These are phyloP conservation scores for Ladona fulva DNA, from an alignment of 1,140 invertebrate genomes.

Conservation along the genomic window DNA sequence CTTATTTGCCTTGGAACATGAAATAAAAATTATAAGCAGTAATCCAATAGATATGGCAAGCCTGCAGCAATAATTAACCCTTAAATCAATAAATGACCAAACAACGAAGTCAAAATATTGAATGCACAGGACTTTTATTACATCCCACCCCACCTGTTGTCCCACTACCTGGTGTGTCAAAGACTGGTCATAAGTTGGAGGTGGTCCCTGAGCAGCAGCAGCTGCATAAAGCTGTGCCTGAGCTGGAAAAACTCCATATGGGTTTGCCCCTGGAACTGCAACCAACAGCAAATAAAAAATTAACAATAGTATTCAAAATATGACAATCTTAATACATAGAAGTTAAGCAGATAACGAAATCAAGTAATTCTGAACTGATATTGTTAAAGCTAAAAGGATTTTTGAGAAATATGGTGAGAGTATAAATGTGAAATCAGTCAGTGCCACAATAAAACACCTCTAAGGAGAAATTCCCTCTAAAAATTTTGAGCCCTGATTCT, in stretches of 20 bases:
- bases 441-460: no score
- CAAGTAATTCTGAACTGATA: no score
- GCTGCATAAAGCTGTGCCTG: slow-evolving; percentile 41
- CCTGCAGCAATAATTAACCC: not conserved
- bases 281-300: no score
- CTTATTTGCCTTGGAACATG: no score
- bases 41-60: not conserved
- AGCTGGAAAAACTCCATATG: slow-evolving; percentile 49
- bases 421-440: no score
- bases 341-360: no score
- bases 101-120: slow-evolving; percentile 9
- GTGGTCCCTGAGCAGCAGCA: slow-evolving; percentile 40
- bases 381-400: no score
- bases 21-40: no score
- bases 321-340: no score
- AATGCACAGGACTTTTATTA: slow-evolving; percentile 14
- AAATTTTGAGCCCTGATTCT: no score
- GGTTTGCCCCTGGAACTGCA: slow-evolving; percentile 50
- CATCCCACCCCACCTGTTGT: slow-evolving; percentile 35
- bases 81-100: not conserved
- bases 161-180: slow-evolving; percentile 48
- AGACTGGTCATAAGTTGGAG: slow-evolving; percentile 54
- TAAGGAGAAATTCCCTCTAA: no score
- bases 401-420: no score
- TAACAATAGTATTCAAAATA: not conserved